Percentiles rank a stretch among this genome's conserved stretches.
Evolutionary conservation across 2,888 invertebrate species (phyloP).

Genomic region (Mimas tiliae): DNA sequence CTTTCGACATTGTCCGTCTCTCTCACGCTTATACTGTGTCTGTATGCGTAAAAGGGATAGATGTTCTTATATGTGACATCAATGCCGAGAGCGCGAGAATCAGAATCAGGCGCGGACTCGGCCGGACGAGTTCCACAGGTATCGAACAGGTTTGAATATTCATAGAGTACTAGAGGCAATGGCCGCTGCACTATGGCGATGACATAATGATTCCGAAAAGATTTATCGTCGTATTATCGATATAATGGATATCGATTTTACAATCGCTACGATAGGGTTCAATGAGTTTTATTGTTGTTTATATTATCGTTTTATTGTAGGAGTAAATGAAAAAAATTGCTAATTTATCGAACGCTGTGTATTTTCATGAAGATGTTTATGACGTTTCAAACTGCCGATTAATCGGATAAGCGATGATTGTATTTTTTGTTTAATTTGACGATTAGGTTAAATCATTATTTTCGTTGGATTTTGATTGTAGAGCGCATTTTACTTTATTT

Average conservation of each 20-base stretch:
- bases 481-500: too few species aligned
- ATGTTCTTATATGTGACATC: slow-evolving; percentile 22
- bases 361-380: not conserved
- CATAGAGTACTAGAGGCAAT: slow-evolving; percentile 64
- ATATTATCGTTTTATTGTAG: not conserved
- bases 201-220: slow-evolving; percentile 72
- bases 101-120: slow-evolving; percentile 36
- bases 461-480: too few species aligned
- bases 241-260: slow-evolving; percentile 27
- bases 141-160: slow-evolving; percentile 71
- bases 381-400: not conserved
- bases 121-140: slow-evolving; percentile 54
- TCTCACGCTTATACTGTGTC: not conserved
- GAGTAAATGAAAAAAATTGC: not conserved
- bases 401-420: not conserved
- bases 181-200: slow-evolving; percentile 66
- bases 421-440: too few species aligned
- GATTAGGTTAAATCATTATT: too few species aligned
- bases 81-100: slow-evolving; percentile 24
- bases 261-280: slow-evolving; percentile 25
- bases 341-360: not conserved
- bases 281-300: slow-evolving; percentile 15
- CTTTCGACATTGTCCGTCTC: slow-evolving; percentile 8
- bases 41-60: not conserved
- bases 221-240: slow-evolving; percentile 52